phyloP scores from a whole-genome alignment of 2,888 invertebrate genomes.

The Danaus chrysippus region DNA sequence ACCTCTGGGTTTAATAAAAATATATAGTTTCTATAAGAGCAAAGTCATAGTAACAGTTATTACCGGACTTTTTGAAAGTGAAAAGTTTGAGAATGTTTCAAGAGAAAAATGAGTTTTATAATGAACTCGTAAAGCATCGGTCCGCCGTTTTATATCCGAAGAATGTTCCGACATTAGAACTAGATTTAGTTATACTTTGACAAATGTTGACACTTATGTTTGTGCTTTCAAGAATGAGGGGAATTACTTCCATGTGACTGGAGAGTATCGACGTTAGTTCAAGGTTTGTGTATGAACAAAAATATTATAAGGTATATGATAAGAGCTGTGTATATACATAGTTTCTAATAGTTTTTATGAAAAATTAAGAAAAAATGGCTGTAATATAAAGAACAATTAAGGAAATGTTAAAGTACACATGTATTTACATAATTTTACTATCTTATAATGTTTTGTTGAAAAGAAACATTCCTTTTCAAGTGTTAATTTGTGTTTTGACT shows the following conservation, averaged over 20 bases:
- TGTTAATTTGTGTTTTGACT: too few relatives aligned
- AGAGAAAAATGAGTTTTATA: constrained; percentile 16
- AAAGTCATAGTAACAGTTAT: constrained; percentile 3
- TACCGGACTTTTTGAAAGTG: constrained; percentile 3
- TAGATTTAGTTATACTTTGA: constrained; percentile 14
- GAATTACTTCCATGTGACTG: neutral
- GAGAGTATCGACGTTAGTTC: neutral
- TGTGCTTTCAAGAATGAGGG: constrained; percentile 8
- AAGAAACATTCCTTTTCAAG: too few relatives aligned
- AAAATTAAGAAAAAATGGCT: too few relatives aligned
- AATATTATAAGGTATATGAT: neutral
- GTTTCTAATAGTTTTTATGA: neutral
- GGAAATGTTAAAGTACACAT: too few relatives aligned
- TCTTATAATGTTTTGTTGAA: too few relatives aligned
- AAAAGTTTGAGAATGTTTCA: constrained; percentile 13
- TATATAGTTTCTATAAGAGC: neutral
- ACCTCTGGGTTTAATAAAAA: neutral
- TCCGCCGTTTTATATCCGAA: constrained; percentile 13
- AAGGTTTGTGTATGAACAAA: neutral
- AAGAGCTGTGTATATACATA: neutral
- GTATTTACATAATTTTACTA: too few relatives aligned
- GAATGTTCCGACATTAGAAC: constrained; percentile 11
- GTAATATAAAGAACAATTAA: too few relatives aligned
- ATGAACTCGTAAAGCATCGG: constrained; percentile 14
- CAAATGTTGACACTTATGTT: constrained; percentile 18